Evolutionary conservation across 2,888 invertebrate species (phyloP), one percentile per base, ranked within the genome.

Genomic region (Machimus rusticus): DNA sequence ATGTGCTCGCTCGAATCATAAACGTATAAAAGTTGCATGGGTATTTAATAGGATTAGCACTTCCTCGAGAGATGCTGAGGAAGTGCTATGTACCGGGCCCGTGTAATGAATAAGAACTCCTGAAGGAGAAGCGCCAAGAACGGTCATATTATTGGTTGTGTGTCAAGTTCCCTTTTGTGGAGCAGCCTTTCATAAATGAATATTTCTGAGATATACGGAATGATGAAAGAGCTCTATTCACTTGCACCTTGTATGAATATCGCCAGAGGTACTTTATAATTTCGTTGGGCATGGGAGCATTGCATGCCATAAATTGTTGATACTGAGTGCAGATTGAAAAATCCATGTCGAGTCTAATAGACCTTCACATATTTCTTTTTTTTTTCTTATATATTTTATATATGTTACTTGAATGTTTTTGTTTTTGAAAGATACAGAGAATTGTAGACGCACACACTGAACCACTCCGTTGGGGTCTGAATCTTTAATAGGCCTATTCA

Each of bases 151-250:
- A 77, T 77, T 77, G 77, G 77, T 77, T 77, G 39, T 37, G 39
- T 77, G 77, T 77, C 77, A 77, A 77, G 77, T 77, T 77, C 77
- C 31, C 37, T 77, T 37, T 77, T 37, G 37, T 39, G 39, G 77
- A 77, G 37, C 77, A 77, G 77, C 31, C 39, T 39, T 28, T 37
- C 66, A 66, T 77, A 77, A 77, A 34, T 37, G 77, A 77, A 77
- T 77, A 77, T 77, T 77, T 39, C 39, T 39, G 19, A 77, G 77
- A 77, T 77, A 19, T 39, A 77, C 14, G 77, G 39, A 37, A 19
- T 39, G 14, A 77, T 77, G 77, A 77, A 77, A 77, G 77, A 77
- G 77, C 34, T 77, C 39, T 77, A 37, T 77, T 77, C 77, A 39
- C 77, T 39, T 19, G 37, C 16, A 3, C 3, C 66, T 66, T 23